These are phyloP conservation scores for Eurytoma californica DNA, from an alignment of 2,888 invertebrate species.

Conservation along the genomic window DNA sequence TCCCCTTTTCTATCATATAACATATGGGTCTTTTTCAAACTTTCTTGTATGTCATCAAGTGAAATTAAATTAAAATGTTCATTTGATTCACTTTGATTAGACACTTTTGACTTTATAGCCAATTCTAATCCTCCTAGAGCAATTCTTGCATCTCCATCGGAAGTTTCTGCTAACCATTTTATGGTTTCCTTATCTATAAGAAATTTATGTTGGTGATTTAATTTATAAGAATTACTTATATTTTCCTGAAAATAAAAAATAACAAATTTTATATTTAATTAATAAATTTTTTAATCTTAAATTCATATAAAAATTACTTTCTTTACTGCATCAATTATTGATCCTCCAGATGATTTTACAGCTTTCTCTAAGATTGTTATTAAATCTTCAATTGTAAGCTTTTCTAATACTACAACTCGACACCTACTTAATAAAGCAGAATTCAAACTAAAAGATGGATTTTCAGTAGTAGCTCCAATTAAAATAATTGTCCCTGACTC, in stretches of 20 bases:
- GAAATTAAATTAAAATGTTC: constrained; percentile 74
- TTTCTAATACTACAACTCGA: constrained; percentile 85
- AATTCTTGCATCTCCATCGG: constrained; percentile 89
- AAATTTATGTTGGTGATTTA: constrained; percentile 60
- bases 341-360: constrained; percentile 72
- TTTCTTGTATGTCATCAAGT: constrained; percentile 83
- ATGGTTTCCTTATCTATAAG: constrained; percentile 80
- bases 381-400: constrained; percentile 80
- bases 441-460: constrained; percentile 91
- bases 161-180: constrained; percentile 83
- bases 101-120: constrained; percentile 78
- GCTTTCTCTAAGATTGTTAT: constrained; percentile 80
- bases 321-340: neutral
- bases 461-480: constrained; percentile 91
- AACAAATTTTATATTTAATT: neutral
- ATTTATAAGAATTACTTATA: neutral
- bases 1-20: constrained; percentile 88
- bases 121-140: constrained; percentile 87
- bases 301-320: neutral
- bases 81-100: constrained; percentile 61
- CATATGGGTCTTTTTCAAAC: constrained; percentile 86
- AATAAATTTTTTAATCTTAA: neutral
- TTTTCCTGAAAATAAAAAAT: constrained; percentile 20
- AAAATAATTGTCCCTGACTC: constrained; percentile 87
- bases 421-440: constrained; percentile 87